These are phyloP conservation scores for Auanema sp. DNA, from an alignment of 2,888 invertebrate species.

Conservation along the genomic window DNA sequence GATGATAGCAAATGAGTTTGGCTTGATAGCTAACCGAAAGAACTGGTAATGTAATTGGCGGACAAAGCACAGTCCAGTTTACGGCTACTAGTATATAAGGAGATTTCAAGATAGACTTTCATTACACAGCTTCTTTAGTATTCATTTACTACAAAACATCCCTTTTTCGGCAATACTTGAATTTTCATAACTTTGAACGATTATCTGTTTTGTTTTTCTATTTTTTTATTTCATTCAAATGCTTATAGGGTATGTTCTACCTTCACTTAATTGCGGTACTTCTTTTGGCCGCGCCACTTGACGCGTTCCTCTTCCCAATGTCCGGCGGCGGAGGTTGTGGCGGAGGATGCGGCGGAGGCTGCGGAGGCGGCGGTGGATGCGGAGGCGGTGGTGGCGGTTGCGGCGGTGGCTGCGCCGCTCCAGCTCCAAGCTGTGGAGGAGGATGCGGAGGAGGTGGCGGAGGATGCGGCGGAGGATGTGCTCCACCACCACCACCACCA, in stretches of 20 bases:
- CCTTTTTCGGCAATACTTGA: conserved; percentile 17
- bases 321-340: conserved; percentile 31
- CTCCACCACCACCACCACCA: conserved; percentile 3
- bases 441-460: not conserved
- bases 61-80: conserved; percentile 12
- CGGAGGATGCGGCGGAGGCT: conserved; percentile 11
- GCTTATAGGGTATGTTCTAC: conserved; percentile 32
- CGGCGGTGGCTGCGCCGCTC: not conserved
- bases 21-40: conserved; percentile 2
- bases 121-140: conserved; percentile 2
- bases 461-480: not conserved
- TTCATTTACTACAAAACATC: not conserved
- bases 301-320: conserved; percentile 39
- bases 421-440: conserved; percentile 3
- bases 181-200: too few species aligned
- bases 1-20: not conserved
- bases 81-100: conserved; percentile 35
- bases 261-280: conserved; percentile 36
- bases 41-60: too few species aligned
- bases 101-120: conserved; percentile 11
- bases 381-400: not conserved
- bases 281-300: conserved; percentile 26
- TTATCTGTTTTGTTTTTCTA: conserved; percentile 7
- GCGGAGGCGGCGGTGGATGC: not conserved
- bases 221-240: not conserved